Evolutionary conservation across 1,140 invertebrate species (phyloP).

Genomic region (Drosophila aff.): DNA sequence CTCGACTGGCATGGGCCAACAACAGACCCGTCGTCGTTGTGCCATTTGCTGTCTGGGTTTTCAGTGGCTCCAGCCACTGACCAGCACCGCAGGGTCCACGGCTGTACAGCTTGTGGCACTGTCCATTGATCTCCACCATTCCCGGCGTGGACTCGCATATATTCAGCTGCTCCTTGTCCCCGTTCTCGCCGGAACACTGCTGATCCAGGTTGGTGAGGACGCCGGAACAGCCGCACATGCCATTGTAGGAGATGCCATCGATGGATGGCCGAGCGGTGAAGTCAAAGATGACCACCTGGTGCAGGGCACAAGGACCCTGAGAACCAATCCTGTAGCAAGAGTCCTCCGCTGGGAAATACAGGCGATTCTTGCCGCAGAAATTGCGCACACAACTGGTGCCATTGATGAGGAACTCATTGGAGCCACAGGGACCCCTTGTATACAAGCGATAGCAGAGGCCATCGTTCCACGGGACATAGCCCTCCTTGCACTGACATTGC

Average conservation of each 20-base stretch:
- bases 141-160: conserved; percentile 87
- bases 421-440: conserved; percentile 90
- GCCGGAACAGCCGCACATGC: conserved; percentile 90
- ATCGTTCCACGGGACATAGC: conserved; percentile 89
- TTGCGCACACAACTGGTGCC: conserved; percentile 87
- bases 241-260: conserved; percentile 93
- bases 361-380: conserved; percentile 89
- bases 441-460: conserved; percentile 91
- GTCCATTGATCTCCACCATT: conserved; percentile 87
- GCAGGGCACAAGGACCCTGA: conserved; percentile 89
- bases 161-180: conserved; percentile 82
- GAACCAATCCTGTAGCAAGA: conserved; percentile 91
- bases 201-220: conserved; percentile 82
- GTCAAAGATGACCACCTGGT: conserved; percentile 91
- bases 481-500: conserved; percentile 89
- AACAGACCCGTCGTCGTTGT: conserved; percentile 9
- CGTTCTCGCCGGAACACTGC: conserved; percentile 61
- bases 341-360: conserved; percentile 90
- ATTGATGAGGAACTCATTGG: conserved; percentile 89
- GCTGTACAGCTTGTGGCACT: conserved; percentile 90
- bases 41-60: conserved; percentile 65
- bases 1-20: conserved; percentile 75
- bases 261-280: conserved; percentile 90
- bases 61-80: conserved; percentile 89
- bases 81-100: conserved; percentile 90